phyloP scores from a whole-genome alignment of 1,140 invertebrate genomes.

The Drosophila sucinea region DNA sequence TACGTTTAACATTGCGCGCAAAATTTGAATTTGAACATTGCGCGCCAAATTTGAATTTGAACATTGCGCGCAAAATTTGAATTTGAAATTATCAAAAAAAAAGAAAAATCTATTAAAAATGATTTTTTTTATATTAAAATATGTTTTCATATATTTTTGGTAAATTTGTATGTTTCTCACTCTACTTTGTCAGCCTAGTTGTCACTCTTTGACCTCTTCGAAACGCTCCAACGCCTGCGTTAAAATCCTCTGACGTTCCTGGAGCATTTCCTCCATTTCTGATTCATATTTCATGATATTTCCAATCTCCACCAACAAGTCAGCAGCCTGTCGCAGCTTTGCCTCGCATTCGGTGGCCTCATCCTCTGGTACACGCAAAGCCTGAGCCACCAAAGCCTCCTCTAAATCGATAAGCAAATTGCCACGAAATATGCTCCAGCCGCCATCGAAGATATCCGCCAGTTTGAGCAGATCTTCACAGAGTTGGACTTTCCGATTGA shows the following conservation, averaged over 20 bases:
- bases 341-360: slow-evolving; percentile 35
- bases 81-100: background rate
- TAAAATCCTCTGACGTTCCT: slow-evolving; percentile 42
- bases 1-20: no score
- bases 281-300: slow-evolving; percentile 66
- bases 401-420: slow-evolving; percentile 87
- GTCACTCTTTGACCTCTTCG: slow-evolving; percentile 26
- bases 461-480: slow-evolving; percentile 87
- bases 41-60: no score
- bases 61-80: background rate
- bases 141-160: background rate
- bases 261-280: slow-evolving; percentile 56
- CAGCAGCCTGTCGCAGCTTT: slow-evolving; percentile 45
- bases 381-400: slow-evolving; percentile 85
- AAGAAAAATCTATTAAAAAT: background rate
- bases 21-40: no score
- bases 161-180: background rate
- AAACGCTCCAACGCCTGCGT: slow-evolving; percentile 44
- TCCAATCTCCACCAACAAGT: slow-evolving; percentile 45
- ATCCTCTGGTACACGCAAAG: slow-evolving; percentile 72
- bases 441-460: slow-evolving; percentile 86
- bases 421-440: slow-evolving; percentile 86
- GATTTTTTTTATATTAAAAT: background rate
- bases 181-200: background rate
- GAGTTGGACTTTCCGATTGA: slow-evolving; percentile 86